A percentile compares a stretch with the other conserved stretches of the same genome.
Conservation (phyloP, 2,888 invertebrate species). For the Tinea pellionella region DNA sequence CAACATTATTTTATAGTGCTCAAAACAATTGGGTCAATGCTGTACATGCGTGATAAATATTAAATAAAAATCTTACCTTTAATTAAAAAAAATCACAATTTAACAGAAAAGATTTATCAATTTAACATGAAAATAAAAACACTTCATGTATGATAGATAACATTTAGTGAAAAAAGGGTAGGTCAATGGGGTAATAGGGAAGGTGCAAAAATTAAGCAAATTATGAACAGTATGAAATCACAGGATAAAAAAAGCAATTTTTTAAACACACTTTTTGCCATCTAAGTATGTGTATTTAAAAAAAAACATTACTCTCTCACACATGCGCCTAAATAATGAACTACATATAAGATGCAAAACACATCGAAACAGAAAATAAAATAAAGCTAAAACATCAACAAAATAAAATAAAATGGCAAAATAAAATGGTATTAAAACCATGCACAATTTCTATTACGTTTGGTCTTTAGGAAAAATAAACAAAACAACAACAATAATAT, state of each 20-base stretch:
- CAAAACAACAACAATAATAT: slow-evolving; percentile 22
- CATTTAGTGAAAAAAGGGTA: not conserved
- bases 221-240: slow-evolving; percentile 64
- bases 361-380: not conserved
- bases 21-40: too few species aligned
- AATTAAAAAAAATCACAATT: not conserved
- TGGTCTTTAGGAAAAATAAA: slow-evolving; percentile 64
- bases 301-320: slow-evolving; percentile 47
- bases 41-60: not conserved
- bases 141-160: not conserved
- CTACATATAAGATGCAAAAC: slow-evolving; percentile 28
- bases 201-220: slow-evolving; percentile 45
- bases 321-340: slow-evolving; percentile 55
- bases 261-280: slow-evolving; percentile 19
- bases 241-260: slow-evolving; percentile 42
- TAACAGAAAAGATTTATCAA: not conserved
- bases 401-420: slow-evolving; percentile 18
- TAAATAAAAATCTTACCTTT: not conserved
- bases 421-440: slow-evolving; percentile 42
- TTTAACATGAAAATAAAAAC: not conserved
- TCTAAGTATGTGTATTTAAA: slow-evolving; percentile 13
- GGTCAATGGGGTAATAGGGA: not conserved
- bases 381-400: slow-evolving; percentile 31
- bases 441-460: slow-evolving; percentile 58
- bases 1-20: too few species aligned